These are phyloP conservation scores for Eretmocerus hayati DNA, from an alignment of 2,888 invertebrate species.

Conservation along the genomic window DNA sequence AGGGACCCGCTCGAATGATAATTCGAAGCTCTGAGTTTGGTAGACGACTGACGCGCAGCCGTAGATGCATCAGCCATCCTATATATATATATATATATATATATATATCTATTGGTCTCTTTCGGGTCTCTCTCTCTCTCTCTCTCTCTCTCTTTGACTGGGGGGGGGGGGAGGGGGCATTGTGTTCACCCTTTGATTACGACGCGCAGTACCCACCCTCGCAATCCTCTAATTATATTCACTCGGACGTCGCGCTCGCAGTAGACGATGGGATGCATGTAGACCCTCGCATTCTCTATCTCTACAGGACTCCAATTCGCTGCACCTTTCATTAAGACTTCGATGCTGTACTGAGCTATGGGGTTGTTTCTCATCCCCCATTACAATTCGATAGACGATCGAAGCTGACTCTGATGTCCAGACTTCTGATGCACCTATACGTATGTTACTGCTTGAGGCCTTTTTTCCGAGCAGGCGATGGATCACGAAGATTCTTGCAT, in stretches of 20 bases:
- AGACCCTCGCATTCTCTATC: slow-evolving; percentile 24
- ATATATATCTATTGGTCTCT: too few relatives aligned
- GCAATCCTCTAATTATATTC: slow-evolving; percentile 48
- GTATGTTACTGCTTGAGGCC: too few relatives aligned
- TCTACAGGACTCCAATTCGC: slow-evolving; percentile 46
- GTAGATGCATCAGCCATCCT: background rate
- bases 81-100: too few relatives aligned
- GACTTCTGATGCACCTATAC: too few relatives aligned
- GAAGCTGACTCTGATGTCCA: too few relatives aligned
- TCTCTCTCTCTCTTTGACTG: background rate
- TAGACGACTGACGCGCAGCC: background rate
- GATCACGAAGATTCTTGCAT: too few relatives aligned
- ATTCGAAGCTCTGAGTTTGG: slow-evolving; percentile 2
- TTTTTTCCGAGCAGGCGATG: too few relatives aligned
- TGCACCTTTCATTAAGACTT: slow-evolving; percentile 46
- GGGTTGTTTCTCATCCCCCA: too few relatives aligned
- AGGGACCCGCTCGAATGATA: background rate
- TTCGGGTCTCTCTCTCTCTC: slow-evolving; percentile 14
- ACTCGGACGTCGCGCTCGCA: slow-evolving; percentile 35
- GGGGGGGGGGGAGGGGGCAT: slow-evolving; percentile 9
- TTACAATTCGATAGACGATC: too few relatives aligned
- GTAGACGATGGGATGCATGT: slow-evolving; percentile 6
- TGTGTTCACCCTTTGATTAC: slow-evolving; percentile 44
- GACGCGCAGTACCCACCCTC: slow-evolving; percentile 37
- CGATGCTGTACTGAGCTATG: too few relatives aligned